Evolutionary conservation across 2,797 vertebrate species (phyloP).

Genomic region (Scyliorhinus canicula): DNA sequence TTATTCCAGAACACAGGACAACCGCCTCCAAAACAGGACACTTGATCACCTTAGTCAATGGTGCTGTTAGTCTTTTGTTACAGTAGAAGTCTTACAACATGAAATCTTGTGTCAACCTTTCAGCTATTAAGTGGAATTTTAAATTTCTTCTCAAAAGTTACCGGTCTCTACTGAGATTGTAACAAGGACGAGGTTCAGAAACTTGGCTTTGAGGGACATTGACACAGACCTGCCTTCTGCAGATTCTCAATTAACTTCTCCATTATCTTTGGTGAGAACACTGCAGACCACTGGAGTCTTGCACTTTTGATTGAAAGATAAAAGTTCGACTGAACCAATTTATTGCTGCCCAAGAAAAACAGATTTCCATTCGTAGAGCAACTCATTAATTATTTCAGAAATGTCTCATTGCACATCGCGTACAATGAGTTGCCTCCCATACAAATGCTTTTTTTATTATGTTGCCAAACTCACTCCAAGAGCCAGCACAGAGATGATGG

Average conservation of each 20-base stretch:
- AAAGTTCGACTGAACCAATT: background rate
- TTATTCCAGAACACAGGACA: too few species aligned
- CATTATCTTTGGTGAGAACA: background rate
- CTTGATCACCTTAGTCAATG: background rate
- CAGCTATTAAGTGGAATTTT: background rate
- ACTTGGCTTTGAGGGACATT: background rate
- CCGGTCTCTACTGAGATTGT: background rate
- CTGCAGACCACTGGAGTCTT: background rate
- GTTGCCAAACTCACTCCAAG: too few species aligned
- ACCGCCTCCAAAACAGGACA: too few species aligned
- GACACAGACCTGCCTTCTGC: background rate
- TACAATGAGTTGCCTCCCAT: background rate
- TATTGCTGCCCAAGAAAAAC: background rate
- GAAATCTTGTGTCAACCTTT: background rate
- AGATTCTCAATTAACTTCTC: background rate
- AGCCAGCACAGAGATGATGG: too few species aligned
- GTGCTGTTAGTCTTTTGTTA: background rate
- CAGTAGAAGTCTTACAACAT: background rate
- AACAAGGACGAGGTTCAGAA: background rate
- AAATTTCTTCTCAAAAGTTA: background rate
- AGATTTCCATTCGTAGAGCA: background rate
- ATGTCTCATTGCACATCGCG: background rate
- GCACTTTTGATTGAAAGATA: background rate
- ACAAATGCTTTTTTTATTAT: too few species aligned
- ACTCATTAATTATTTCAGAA: background rate